These are phyloP conservation scores for Rhadinocentrus ornatus DNA, from an alignment of 2,797 vertebrate species.

Conservation along the genomic window DNA sequence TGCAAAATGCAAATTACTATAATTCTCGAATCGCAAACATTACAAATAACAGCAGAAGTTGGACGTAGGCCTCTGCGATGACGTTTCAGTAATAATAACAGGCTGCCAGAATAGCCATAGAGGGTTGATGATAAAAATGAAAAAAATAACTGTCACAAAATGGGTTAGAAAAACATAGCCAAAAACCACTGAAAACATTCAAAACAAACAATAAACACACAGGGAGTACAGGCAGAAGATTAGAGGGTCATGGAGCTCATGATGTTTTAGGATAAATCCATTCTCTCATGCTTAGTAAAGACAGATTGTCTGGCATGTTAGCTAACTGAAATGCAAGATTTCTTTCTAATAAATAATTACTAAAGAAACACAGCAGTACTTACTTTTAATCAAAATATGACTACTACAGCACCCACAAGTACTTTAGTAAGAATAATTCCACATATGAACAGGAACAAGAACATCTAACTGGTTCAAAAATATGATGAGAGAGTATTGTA, in stretches of 20 bases:
- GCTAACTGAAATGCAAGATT: no score
- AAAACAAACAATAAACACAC: background rate
- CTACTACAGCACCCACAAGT: background rate
- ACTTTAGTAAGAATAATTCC: conserved; percentile 2
- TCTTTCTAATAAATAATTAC: no score
- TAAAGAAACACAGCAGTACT: no score
- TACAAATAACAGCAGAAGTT: background rate
- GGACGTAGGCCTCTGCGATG: background rate
- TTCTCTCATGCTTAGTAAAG: background rate
- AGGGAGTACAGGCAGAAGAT: background rate
- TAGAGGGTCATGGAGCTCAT: background rate
- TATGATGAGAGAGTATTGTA: conserved; percentile 57
- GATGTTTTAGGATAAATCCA: background rate
- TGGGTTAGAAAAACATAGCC: background rate
- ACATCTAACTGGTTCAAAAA: conserved; percentile 41
- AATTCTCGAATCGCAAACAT: background rate
- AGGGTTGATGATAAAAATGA: background rate
- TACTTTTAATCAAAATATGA: conserved; percentile 10
- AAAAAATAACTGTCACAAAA: background rate
- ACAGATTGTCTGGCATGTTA: background rate
- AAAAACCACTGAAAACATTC: background rate
- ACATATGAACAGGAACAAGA: conserved; percentile 28
- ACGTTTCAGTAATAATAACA: background rate
- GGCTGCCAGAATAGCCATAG: background rate
- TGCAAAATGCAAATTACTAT: background rate